phyloP scores from a whole-genome alignment of 2,888 invertebrate genomes.

The Heteropelma amictum region DNA sequence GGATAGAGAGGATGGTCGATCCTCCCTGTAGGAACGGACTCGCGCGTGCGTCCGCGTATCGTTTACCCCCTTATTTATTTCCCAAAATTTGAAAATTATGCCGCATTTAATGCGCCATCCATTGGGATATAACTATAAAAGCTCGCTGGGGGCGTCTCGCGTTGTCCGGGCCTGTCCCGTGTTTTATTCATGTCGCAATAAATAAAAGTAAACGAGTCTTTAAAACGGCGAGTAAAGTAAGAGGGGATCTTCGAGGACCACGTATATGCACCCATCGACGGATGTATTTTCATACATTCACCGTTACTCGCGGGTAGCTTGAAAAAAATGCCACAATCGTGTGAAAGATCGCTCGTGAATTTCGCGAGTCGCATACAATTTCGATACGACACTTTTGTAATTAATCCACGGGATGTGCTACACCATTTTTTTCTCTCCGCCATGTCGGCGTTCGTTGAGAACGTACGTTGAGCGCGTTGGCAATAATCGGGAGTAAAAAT shows the following conservation, averaged over 20 bases:
- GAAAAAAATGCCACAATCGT: no score
- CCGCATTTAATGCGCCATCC: slow-evolving; percentile 73
- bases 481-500: no score
- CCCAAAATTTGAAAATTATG: slow-evolving; percentile 77
- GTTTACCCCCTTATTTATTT: slow-evolving; percentile 77
- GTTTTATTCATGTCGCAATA: slow-evolving; percentile 77
- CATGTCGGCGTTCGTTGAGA: no score
- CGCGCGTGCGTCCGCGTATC: slow-evolving; percentile 72
- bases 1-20: slow-evolving; percentile 45
- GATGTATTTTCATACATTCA: no score
- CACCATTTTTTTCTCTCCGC: no score
- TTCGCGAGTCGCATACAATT: no score
- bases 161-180: slow-evolving; percentile 65
- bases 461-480: no score
- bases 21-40: slow-evolving; percentile 55
- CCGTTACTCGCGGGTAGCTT: no score
- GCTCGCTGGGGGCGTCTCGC: slow-evolving; percentile 7
- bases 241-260: slow-evolving; percentile 33
- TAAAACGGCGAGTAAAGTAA: slow-evolving; percentile 60
- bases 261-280: slow-evolving; percentile 26
- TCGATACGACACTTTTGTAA: no score
- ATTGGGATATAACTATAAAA: slow-evolving; percentile 31
- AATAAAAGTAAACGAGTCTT: slow-evolving; percentile 73
- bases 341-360: no score
- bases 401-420: no score